Conservation (phyloP, 2,797 vertebrate species). For the Potorous gilbertii region DNA sequence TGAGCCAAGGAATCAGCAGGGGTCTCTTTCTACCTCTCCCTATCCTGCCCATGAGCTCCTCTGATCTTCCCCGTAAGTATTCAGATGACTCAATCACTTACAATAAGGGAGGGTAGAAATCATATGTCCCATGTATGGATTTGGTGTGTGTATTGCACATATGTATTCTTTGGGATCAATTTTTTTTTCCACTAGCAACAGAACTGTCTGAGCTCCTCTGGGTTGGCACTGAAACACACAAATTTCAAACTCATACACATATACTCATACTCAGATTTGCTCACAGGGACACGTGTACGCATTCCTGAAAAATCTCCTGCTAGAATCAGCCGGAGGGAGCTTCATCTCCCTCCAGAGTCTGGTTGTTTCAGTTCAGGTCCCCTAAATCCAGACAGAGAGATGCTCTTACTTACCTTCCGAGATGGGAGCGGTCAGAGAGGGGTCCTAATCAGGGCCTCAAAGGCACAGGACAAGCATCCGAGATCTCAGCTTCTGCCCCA, state of each 20-base stretch:
- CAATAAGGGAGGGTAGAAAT: background rate
- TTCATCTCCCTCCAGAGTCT: background rate
- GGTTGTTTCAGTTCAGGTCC: background rate
- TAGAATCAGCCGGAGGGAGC: background rate
- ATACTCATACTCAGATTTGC: background rate
- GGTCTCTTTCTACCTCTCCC: background rate
- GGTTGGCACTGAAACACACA: background rate
- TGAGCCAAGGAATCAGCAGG: background rate
- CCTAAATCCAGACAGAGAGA: background rate
- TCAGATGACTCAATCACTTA: background rate
- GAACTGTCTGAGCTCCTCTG: background rate
- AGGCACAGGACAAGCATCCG: conserved; percentile 32
- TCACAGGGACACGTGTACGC: background rate
- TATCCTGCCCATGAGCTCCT: background rate
- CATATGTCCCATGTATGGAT: background rate
- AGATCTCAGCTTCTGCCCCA: background rate
- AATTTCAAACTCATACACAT: background rate
- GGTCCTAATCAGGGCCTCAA: conserved; percentile 52
- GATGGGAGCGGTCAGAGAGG: background rate
- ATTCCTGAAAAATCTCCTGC: background rate
- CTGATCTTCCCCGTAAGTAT: background rate
- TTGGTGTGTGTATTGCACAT: background rate
- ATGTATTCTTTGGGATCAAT: background rate
- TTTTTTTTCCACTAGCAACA: background rate
- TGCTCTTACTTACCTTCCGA: conserved; percentile 59